A percentile compares a stretch with the other conserved stretches of the same genome.
Conservation (phyloP, 1,140 invertebrate genomes). For the Battus philenor region DNA sequence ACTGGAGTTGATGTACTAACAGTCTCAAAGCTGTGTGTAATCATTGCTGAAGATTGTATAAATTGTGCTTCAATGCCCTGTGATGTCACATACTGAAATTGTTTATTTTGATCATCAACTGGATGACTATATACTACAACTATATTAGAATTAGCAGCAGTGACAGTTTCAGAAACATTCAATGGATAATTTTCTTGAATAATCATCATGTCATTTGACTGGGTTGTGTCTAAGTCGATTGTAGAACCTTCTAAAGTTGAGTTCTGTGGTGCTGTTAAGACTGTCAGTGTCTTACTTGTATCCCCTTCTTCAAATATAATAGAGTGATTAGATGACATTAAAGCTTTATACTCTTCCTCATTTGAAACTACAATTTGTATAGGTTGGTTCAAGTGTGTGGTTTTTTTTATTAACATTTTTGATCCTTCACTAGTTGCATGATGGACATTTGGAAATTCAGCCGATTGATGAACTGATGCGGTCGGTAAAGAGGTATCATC, state of each 20-base stretch:
- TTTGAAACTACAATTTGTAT: constrained; percentile 71
- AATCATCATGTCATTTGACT: constrained; percentile 67
- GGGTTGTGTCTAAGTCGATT: constrained; percentile 48
- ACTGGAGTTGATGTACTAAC: constrained; percentile 66
- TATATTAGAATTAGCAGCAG: constrained; percentile 76
- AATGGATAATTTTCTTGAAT: constrained; percentile 63
- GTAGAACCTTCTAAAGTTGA: constrained; percentile 29
- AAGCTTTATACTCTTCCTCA: constrained; percentile 70
- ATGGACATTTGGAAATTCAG: constrained; percentile 37
- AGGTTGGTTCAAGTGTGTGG: constrained; percentile 50
- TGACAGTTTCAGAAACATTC: constrained; percentile 58
- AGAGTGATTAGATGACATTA: constrained; percentile 59
- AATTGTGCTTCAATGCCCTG: constrained; percentile 54
- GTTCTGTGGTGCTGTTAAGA: constrained; percentile 40
- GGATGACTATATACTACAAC: constrained; percentile 79
- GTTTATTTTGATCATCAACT: constrained; percentile 73
- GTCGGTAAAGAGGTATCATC: constrained; percentile 26
- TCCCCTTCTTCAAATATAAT: constrained; percentile 60
- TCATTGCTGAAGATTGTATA: constrained; percentile 62
- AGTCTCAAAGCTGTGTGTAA: constrained; percentile 75
- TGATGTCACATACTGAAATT: constrained; percentile 62
- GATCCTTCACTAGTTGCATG: constrained; percentile 24
- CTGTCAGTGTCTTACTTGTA: constrained; percentile 49
- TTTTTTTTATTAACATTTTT: constrained; percentile 48
- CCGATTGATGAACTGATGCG: constrained; percentile 28